Evolutionary conservation across 2,888 invertebrate genomes (phyloP).

Genomic region (Cataglyphis albicans): DNA sequence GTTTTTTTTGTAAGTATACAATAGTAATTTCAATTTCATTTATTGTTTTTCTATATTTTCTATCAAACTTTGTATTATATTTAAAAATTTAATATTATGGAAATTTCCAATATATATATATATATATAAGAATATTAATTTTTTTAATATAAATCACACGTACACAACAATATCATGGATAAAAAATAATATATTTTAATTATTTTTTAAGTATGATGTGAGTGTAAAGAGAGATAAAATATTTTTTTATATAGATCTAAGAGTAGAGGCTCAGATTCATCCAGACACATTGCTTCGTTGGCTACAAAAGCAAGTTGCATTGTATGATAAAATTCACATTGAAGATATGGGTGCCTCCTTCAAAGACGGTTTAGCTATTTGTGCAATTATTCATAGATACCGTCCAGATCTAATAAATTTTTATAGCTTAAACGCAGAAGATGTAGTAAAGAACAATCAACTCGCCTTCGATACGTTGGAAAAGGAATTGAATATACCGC

Average conservation of each 20-base stretch:
- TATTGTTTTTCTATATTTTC: not conserved
- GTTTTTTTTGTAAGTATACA: not conserved
- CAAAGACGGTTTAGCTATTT: slow-evolving; percentile 89
- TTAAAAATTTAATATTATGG: not conserved
- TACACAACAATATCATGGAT: not conserved
- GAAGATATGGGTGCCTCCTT: slow-evolving; percentile 91
- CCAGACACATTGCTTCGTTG: slow-evolving; percentile 92
- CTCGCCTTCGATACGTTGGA: slow-evolving; percentile 95
- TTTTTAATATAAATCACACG: not conserved
- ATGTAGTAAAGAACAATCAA: slow-evolving; percentile 91
- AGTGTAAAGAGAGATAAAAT: not conserved
- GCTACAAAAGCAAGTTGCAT: slow-evolving; percentile 91
- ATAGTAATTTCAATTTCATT: too few relatives aligned
- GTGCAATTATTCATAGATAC: slow-evolving; percentile 93
- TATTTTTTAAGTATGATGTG: not conserved
- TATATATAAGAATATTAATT: not conserved
- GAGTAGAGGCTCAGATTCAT: slow-evolving; percentile 89
- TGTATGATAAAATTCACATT: slow-evolving; percentile 88
- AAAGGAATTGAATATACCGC: slow-evolving; percentile 91
- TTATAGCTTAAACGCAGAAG: slow-evolving; percentile 89
- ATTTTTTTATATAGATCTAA: slow-evolving; percentile 65
- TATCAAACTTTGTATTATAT: not conserved
- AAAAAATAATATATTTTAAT: not conserved
- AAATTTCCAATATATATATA: too few relatives aligned
- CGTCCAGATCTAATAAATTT: slow-evolving; percentile 96